phyloP scores from a whole-genome alignment of 2,113 vertebrate genomes.

The Genyomyrus donnyi region DNA sequence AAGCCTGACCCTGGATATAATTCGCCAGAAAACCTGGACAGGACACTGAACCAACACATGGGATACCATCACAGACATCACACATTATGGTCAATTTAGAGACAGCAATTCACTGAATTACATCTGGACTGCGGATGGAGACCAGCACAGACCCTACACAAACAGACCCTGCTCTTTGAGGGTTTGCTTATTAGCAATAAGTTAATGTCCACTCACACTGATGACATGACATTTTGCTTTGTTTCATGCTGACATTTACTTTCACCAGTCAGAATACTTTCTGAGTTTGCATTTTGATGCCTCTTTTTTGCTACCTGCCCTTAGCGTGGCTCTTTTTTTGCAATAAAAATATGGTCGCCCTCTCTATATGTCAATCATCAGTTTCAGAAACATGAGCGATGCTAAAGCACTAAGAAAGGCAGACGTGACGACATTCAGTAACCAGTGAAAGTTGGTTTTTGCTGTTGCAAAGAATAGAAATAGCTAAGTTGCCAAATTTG shows the following conservation, averaged over 20 bases:
- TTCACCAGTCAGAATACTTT: background rate
- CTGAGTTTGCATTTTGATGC: background rate
- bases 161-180: background rate
- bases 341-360: background rate
- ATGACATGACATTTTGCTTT: background rate
- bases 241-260: background rate
- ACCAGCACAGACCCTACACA: background rate
- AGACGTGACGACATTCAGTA: background rate
- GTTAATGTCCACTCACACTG: background rate
- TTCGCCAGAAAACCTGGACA: background rate
- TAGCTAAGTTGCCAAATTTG: background rate
- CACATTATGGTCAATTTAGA: background rate
- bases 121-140: background rate
- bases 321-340: background rate
- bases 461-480: background rate
- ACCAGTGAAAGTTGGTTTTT: background rate
- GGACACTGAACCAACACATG: background rate
- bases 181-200: background rate
- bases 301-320: background rate
- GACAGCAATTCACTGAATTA: background rate
- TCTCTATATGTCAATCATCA: background rate
- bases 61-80: background rate
- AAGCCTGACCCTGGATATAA: background rate
- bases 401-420: background rate
- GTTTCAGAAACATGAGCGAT: background rate